Evolutionary conservation across 2,888 invertebrate species (phyloP).

Genomic region (Erebia epiphron): DNA sequence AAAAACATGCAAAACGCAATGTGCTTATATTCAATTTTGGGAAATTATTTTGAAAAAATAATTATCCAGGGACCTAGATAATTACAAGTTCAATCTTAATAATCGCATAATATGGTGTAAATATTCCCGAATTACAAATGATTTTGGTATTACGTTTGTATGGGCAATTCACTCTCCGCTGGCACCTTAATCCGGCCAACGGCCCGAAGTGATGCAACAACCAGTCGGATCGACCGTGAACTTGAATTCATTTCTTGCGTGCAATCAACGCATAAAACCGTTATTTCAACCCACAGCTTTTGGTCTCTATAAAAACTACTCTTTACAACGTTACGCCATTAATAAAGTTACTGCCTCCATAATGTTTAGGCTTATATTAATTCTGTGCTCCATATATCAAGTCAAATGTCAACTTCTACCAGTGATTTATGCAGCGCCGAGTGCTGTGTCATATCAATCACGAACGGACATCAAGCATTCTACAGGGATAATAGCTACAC

Average conservation of each 20-base stretch:
- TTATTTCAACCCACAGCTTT: slow-evolving; percentile 48
- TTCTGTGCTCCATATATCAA: slow-evolving; percentile 50
- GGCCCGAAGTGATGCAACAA: slow-evolving; percentile 69
- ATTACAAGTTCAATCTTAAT: too few relatives aligned
- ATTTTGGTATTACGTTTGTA: too few relatives aligned
- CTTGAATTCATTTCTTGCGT: slow-evolving; percentile 64
- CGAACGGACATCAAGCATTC: slow-evolving; percentile 74
- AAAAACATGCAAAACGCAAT: too few relatives aligned
- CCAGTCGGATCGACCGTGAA: slow-evolving; percentile 64
- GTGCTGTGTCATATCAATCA: slow-evolving; percentile 82
- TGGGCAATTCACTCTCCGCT: too few relatives aligned
- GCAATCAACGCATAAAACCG: slow-evolving; percentile 63
- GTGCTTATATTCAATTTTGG: too few relatives aligned
- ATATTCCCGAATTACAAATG: too few relatives aligned
- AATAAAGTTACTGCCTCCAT: slow-evolving; percentile 51
- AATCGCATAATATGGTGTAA: too few relatives aligned
- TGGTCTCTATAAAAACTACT: slow-evolving; percentile 62
- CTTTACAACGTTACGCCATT: slow-evolving; percentile 44
- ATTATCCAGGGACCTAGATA: too few relatives aligned
- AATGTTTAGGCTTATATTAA: slow-evolving; percentile 60
- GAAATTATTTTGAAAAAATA: too few relatives aligned
- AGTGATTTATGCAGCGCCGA: slow-evolving; percentile 73
- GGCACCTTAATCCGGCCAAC: slow-evolving; percentile 65
- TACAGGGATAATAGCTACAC: slow-evolving; percentile 54
- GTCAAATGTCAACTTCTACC: slow-evolving; percentile 58